Percentiles rank a stretch among this genome's conserved stretches.
phyloP scores from a whole-genome alignment of 2,113 vertebrate species.

The Thomomys bottae region DNA sequence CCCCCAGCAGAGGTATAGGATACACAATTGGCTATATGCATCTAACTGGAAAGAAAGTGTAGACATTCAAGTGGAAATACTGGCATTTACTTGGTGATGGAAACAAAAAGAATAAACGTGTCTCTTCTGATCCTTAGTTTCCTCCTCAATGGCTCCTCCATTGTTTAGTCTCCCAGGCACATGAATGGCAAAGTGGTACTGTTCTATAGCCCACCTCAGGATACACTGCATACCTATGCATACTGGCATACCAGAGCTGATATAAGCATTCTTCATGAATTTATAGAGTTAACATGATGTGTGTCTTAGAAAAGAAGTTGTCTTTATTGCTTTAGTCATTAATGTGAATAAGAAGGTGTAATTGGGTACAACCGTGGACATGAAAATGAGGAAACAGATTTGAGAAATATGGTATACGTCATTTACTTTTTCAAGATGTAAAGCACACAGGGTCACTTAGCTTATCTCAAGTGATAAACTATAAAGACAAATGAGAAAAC shows the following conservation, averaged over 20 bases:
- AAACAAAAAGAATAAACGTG: not conserved
- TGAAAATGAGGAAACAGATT: not conserved
- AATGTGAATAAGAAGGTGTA: not conserved
- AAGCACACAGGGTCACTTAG: not conserved
- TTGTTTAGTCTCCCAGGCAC: not conserved
- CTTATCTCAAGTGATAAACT: not conserved
- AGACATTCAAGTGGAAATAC: not conserved
- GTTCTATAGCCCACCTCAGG: not conserved
- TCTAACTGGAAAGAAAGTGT: not conserved
- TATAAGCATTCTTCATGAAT: not conserved
- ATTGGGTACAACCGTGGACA: not conserved
- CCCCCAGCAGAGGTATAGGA: not conserved
- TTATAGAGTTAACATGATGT: not conserved
- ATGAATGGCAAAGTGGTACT: not conserved
- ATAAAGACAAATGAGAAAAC: not conserved
- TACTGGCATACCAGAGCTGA: not conserved
- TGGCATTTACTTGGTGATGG: not conserved
- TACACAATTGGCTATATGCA: not conserved
- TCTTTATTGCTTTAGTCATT: slow-evolving; percentile 2
- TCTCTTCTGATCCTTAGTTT: not conserved
- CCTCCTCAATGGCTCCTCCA: not conserved
- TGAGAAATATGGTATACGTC: not conserved
- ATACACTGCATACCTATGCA: not conserved
- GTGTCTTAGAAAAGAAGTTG: not conserved
- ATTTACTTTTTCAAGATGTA: not conserved